Percentiles rank a stretch among this genome's conserved stretches.
Conservation (phyloP, 2,113 vertebrate species). For the Ceratotherium simum region DNA sequence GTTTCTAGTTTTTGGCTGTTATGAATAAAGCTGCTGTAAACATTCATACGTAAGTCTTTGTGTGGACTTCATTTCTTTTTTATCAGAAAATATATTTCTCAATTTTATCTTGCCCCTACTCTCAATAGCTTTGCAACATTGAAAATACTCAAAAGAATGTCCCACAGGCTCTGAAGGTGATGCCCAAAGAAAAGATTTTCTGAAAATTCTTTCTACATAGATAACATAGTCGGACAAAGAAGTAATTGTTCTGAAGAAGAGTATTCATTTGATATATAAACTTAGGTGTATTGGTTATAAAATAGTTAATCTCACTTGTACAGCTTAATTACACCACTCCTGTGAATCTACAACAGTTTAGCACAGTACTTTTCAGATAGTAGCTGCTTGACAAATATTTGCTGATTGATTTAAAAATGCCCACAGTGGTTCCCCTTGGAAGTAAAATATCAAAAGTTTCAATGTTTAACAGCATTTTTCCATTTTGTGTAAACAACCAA, state of each 20-base stretch:
- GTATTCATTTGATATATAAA: neutral
- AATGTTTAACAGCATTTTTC: neutral
- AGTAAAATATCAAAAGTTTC: constrained; percentile 46
- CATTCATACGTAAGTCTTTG: neutral
- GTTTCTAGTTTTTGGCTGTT: neutral
- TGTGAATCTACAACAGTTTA: neutral
- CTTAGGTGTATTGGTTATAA: neutral
- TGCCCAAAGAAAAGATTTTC: neutral
- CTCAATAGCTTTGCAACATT: neutral
- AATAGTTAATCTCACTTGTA: neutral
- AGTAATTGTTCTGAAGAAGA: neutral
- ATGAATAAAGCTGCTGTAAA: neutral
- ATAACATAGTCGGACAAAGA: neutral
- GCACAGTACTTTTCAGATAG: neutral
- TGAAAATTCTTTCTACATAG: neutral
- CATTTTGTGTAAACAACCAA: constrained; percentile 28
- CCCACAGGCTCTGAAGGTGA: neutral
- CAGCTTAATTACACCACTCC: neutral
- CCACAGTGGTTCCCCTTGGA: neutral
- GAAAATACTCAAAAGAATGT: neutral
- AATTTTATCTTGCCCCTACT: neutral
- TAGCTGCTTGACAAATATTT: constrained; percentile 39
- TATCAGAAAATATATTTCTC: neutral
- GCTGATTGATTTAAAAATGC: constrained; percentile 23
- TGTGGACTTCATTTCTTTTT: neutral